A percentile compares a stretch with the other conserved stretches of the same genome.
These are phyloP conservation scores for Guaruba guarouba DNA, from an alignment of 2,113 vertebrate species.

Conservation along the genomic window DNA sequence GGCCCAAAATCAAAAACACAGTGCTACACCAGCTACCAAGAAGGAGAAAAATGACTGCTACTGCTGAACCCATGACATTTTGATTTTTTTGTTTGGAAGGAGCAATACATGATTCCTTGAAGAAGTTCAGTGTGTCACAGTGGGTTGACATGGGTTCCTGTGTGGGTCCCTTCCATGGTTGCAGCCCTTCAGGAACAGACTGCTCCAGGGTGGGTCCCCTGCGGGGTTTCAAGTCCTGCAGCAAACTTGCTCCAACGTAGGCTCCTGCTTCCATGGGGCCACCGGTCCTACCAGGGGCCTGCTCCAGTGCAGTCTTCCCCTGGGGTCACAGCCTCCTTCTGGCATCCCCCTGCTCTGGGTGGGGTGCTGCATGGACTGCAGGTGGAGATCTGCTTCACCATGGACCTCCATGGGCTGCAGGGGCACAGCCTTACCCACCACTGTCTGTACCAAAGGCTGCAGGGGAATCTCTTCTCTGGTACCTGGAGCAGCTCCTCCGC, in stretches of 20 bases:
- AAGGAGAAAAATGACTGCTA: too few species aligned
- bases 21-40: too few species aligned
- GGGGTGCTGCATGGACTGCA: neutral
- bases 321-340: neutral
- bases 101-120: too few species aligned
- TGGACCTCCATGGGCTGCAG: neutral
- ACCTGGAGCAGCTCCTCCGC: neutral
- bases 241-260: accelerated
- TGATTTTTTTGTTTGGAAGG: too few species aligned
- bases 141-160: neutral
- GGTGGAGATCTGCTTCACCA: neutral
- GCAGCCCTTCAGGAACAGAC: neutral
- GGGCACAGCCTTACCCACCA: neutral
- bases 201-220: neutral
- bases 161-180: neutral
- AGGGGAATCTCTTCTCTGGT: neutral
- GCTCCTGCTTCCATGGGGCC: neutral
- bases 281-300: neutral
- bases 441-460: neutral
- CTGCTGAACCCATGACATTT: too few species aligned
- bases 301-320: neutral
- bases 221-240: neutral
- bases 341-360: neutral
- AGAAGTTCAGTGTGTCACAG: neutral
- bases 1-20: too few species aligned